These are phyloP conservation scores for Dicerorhinus sumatrensis DNA, from an alignment of 2,113 vertebrate species.

Conservation along the genomic window DNA sequence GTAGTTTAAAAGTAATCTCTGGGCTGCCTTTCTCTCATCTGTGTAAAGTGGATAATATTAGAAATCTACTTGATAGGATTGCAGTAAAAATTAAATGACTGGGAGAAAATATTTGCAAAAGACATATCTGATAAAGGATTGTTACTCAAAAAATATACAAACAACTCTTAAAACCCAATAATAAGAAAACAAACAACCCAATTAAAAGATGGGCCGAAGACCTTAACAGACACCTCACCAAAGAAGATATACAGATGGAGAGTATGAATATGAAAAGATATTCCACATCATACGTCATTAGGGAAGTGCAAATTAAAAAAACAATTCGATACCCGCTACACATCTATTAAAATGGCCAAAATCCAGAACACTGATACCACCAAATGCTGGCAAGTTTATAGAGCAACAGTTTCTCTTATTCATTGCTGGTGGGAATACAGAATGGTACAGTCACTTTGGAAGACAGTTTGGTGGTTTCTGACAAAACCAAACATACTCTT, in stretches of 20 bases:
- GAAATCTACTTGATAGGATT: not conserved
- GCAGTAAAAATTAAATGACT: not conserved
- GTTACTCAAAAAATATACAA: not conserved
- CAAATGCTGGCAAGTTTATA: not conserved
- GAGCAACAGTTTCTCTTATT: not conserved
- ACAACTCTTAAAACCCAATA: not conserved
- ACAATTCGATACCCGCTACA: not conserved
- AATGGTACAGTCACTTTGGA: not conserved
- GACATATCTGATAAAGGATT: not conserved
- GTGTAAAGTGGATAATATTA: not conserved
- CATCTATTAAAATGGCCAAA: not conserved
- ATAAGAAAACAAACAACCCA: not conserved
- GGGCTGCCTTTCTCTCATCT: not conserved
- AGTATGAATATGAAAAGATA: not conserved
- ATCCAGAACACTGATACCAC: not conserved
- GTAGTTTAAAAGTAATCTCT: not conserved
- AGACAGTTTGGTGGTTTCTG: not conserved
- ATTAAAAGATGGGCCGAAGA: not conserved
- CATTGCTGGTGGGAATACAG: not conserved
- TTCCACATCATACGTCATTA: not conserved
- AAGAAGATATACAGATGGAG: not conserved
- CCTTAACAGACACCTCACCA: not conserved
- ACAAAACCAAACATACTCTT: not conserved
- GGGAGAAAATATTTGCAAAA: not conserved
- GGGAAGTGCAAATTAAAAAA: not conserved